phyloP scores from a whole-genome alignment of 2,797 vertebrate genomes.

The Pangasius krempfi region DNA sequence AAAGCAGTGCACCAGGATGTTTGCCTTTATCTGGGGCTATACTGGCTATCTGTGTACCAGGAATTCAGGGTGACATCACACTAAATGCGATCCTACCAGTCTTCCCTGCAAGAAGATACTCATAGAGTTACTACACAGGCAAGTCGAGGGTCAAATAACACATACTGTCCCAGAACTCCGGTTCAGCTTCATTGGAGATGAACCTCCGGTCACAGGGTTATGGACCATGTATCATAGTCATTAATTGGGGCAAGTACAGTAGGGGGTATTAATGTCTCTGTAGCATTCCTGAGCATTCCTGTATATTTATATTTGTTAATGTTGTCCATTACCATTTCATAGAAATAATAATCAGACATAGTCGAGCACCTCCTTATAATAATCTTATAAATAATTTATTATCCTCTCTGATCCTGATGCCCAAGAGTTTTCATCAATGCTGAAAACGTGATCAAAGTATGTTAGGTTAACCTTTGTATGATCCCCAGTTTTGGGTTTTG shows the following conservation, averaged over 20 bases:
- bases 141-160: constrained; percentile 67
- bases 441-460: constrained; percentile 62
- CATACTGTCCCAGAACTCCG: constrained; percentile 65
- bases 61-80: constrained; percentile 67
- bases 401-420: constrained; percentile 29
- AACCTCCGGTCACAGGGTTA: constrained; percentile 62
- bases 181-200: constrained; percentile 61
- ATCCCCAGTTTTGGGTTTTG: constrained; percentile 39
- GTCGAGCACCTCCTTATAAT: constrained; percentile 29
- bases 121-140: constrained; percentile 61
- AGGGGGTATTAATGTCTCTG: constrained; percentile 4
- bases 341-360: not conserved
- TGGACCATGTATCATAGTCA: constrained; percentile 24
- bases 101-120: constrained; percentile 73
- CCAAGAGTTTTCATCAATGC: constrained; percentile 54
- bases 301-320: not conserved
- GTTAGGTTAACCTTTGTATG: constrained; percentile 41
- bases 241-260: constrained; percentile 18
- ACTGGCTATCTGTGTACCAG: constrained; percentile 41
- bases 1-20: not conserved
- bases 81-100: constrained; percentile 56
- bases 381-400: constrained; percentile 49
- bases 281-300: not conserved
- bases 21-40: not conserved
- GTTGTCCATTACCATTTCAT: not conserved